A percentile compares a stretch with the other conserved stretches of the same genome.
Evolutionary conservation across 2,888 invertebrate genomes (phyloP).

Genomic region (Parascotia fuliginaria): DNA sequence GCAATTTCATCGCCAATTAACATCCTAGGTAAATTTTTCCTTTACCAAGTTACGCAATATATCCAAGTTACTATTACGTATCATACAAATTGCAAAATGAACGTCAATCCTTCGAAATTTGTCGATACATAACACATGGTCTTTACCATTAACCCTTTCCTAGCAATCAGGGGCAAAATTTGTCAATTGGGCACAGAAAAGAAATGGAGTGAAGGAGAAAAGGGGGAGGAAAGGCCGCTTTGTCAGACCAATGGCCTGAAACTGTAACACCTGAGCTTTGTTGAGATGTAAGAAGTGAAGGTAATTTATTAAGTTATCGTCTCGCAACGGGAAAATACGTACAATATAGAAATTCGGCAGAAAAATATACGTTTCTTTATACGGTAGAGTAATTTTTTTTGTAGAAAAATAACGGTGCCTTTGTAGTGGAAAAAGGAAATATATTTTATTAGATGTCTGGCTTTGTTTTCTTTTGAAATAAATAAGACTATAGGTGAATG

Average conservation of each 20-base stretch:
- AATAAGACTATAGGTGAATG: neutral
- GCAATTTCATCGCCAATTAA: too few species aligned
- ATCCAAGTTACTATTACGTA: neutral
- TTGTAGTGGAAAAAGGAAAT: conserved; percentile 4
- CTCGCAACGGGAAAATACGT: conserved; percentile 35
- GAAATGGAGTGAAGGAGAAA: conserved; percentile 18
- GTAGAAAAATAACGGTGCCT: conserved; percentile 17
- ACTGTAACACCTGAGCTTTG: conserved; percentile 67
- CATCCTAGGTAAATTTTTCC: too few species aligned
- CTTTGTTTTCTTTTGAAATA: neutral
- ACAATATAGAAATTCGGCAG: conserved; percentile 40
- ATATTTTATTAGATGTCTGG: conserved; percentile 3
- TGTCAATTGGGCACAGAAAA: conserved; percentile 33
- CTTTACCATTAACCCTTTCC: conserved; percentile 41
- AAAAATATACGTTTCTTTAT: conserved; percentile 42
- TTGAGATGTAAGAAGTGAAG: conserved; percentile 54
- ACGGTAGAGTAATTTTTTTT: conserved; percentile 28
- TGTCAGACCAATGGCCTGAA: conserved; percentile 63
- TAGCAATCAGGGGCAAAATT: conserved; percentile 42
- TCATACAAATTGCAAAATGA: neutral
- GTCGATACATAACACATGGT: conserved; percentile 33
- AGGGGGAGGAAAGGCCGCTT: conserved; percentile 43
- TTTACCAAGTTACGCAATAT: too few species aligned
- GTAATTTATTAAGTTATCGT: conserved; percentile 63
- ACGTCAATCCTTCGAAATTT: conserved; percentile 31